These are phyloP conservation scores for Syndactyla subalaris DNA, from an alignment of 2,797 vertebrate species.

Conservation along the genomic window DNA sequence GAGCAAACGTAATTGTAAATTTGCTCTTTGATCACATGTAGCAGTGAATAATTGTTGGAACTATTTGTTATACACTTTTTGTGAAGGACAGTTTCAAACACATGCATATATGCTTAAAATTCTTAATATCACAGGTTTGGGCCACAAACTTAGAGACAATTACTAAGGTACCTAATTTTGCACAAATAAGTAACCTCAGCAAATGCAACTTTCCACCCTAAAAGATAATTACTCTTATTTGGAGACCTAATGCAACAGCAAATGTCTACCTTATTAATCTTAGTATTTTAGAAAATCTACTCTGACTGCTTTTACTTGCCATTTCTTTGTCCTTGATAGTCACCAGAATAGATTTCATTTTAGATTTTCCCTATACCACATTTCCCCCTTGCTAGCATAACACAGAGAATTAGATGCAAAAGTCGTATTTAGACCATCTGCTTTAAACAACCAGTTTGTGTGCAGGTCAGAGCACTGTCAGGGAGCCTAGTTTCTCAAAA, in stretches of 20 bases:
- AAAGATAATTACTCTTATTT: not conserved
- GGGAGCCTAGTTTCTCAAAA: not conserved
- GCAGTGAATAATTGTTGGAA: not conserved
- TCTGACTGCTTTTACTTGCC: not conserved
- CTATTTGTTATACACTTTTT: not conserved
- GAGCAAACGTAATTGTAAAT: not conserved
- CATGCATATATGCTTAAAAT: not conserved
- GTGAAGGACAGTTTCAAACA: not conserved
- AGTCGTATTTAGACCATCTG: not conserved
- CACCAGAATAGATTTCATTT: not conserved
- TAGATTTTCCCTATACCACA: not conserved
- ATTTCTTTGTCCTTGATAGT: not conserved
- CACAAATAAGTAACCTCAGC: not conserved
- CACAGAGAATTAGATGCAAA: not conserved
- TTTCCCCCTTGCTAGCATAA: not conserved
- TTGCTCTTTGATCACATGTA: not conserved
- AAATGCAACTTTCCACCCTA: not conserved
- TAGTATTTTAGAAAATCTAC: not conserved
- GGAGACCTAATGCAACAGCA: not conserved
- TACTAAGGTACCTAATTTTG: not conserved
- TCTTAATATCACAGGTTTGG: not conserved
- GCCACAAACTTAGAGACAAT: not conserved
- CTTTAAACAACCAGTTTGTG: not conserved
- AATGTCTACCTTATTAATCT: not conserved
- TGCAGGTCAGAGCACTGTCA: not conserved